Conservation (phyloP, 2,888 invertebrate species). For the Eurytoma californica region DNA sequence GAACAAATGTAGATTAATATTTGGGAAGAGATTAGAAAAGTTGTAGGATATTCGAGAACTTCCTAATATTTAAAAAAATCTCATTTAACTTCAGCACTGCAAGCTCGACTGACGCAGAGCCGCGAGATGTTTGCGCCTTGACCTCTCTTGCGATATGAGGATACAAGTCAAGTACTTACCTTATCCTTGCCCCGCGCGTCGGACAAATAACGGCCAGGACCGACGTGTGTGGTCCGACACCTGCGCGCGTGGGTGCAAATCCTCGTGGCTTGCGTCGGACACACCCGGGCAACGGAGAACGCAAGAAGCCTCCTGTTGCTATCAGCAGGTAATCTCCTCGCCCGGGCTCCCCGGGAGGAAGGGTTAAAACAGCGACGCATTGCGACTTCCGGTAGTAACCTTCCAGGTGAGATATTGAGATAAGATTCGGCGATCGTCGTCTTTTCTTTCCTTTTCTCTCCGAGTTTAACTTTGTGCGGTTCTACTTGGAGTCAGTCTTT, state of each 20-base stretch:
- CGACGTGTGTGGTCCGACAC: conserved; percentile 72
- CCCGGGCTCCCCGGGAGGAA: not conserved
- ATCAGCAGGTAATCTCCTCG: not conserved
- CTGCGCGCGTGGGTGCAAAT: conserved; percentile 68
- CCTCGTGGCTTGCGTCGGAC: conserved; percentile 1
- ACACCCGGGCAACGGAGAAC: not conserved
- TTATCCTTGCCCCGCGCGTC: conserved; percentile 59
- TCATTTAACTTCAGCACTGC: conserved; percentile 14
- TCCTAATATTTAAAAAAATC: too few relatives aligned
- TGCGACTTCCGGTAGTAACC: conserved; percentile 27
- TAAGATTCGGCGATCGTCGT: conserved; percentile 3
- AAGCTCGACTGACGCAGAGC: conserved; percentile 18
- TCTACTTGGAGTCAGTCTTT: too few relatives aligned
- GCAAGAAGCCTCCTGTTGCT: not conserved
- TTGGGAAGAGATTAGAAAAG: too few relatives aligned
- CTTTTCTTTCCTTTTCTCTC: too few relatives aligned
- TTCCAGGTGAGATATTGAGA: not conserved
- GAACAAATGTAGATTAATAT: too few relatives aligned
- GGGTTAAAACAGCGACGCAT: not conserved
- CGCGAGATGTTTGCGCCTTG: not conserved
- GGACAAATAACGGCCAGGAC: conserved; percentile 72
- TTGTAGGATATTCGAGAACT: too few relatives aligned
- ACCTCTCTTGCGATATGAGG: not conserved
- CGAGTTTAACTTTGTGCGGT: too few relatives aligned
- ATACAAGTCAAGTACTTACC: conserved; percentile 59